phyloP scores from a whole-genome alignment of 2,797 vertebrate genomes.

The Epinephelus awoara region DNA sequence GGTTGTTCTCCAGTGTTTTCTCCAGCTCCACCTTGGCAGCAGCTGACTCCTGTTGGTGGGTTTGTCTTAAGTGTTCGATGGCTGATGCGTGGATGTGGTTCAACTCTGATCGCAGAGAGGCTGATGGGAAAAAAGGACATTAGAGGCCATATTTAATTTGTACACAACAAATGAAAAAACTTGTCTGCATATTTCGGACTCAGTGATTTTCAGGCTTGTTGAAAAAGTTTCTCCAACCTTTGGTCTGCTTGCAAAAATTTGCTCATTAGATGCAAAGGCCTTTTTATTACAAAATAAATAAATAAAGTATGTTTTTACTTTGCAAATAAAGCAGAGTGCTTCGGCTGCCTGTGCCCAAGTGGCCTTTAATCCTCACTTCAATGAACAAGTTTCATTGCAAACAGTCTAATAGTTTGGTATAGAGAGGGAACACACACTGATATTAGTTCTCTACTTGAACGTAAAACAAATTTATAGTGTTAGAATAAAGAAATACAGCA shows the following conservation, averaged over 20 bases:
- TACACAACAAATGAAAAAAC: background rate
- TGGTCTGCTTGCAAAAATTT: slow-evolving; percentile 16
- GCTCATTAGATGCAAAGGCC: slow-evolving; percentile 40
- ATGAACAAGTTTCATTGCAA: slow-evolving; percentile 41
- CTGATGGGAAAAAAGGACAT: slow-evolving; percentile 73
- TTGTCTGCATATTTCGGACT: background rate
- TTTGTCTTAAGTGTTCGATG: slow-evolving; percentile 94
- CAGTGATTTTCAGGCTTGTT: background rate
- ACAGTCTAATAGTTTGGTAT: slow-evolving; percentile 29
- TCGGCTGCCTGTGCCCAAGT: slow-evolving; percentile 17
- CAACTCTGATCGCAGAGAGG: slow-evolving; percentile 95
- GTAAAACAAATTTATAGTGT: slow-evolving; percentile 4
- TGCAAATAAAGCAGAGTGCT: slow-evolving; percentile 43
- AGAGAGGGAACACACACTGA: slow-evolving; percentile 7
- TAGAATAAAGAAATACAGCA: slow-evolving; percentile 15
- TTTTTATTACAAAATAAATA: slow-evolving; percentile 53
- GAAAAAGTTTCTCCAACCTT: slow-evolving; percentile 17
- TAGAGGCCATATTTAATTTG: background rate
- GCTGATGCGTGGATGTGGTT: slow-evolving; percentile 97
- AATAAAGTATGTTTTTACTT: slow-evolving; percentile 14
- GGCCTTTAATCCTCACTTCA: slow-evolving; percentile 56
- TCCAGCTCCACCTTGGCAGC: slow-evolving; percentile 92
- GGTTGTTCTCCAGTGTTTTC: slow-evolving; percentile 91
- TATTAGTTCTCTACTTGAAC: slow-evolving; percentile 13
- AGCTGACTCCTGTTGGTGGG: slow-evolving; percentile 93